These are phyloP conservation scores for Nymphalis urticae DNA, from an alignment of 2,888 invertebrate genomes.

Conservation along the genomic window DNA sequence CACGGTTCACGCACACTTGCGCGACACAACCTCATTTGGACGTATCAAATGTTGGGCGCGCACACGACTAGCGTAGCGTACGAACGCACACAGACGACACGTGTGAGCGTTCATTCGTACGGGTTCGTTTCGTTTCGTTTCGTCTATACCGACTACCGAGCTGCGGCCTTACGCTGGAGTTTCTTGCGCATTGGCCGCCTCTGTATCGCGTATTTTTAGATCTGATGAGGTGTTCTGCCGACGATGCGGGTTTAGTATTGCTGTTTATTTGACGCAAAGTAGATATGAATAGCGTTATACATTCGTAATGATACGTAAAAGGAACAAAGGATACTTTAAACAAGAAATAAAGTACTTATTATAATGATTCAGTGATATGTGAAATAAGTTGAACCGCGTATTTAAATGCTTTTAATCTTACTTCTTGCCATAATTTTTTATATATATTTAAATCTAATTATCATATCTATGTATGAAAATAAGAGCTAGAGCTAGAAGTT, in stretches of 20 bases:
- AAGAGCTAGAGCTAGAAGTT: no score
- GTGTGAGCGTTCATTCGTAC: slow-evolving; percentile 23
- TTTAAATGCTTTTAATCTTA: not conserved
- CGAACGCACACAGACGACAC: slow-evolving; percentile 41
- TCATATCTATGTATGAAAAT: no score
- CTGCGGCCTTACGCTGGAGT: slow-evolving; percentile 50
- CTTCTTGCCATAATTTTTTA: no score
- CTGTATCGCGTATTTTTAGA: slow-evolving; percentile 62
- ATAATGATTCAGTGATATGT: slow-evolving; percentile 28
- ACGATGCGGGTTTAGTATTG: slow-evolving; percentile 41
- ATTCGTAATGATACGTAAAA: slow-evolving; percentile 32
- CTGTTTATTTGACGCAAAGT: slow-evolving; percentile 50
- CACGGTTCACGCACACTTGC: slow-evolving; percentile 43
- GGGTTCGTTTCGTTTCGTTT: slow-evolving; percentile 28
- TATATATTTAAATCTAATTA: no score
- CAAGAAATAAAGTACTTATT: slow-evolving; percentile 22
- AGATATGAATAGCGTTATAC: slow-evolving; percentile 21
- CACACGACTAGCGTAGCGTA: slow-evolving; percentile 24
- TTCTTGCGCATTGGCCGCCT: slow-evolving; percentile 39
- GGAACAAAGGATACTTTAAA: slow-evolving; percentile 30
- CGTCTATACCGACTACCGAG: slow-evolving; percentile 32
- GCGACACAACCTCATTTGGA: slow-evolving; percentile 36
- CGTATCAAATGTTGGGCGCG: slow-evolving; percentile 35
- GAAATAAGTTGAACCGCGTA: slow-evolving; percentile 16
- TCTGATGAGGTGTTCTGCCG: slow-evolving; percentile 71